phyloP scores from a whole-genome alignment of 2,797 vertebrate species.

The Phrynocephalus guinanensis region DNA sequence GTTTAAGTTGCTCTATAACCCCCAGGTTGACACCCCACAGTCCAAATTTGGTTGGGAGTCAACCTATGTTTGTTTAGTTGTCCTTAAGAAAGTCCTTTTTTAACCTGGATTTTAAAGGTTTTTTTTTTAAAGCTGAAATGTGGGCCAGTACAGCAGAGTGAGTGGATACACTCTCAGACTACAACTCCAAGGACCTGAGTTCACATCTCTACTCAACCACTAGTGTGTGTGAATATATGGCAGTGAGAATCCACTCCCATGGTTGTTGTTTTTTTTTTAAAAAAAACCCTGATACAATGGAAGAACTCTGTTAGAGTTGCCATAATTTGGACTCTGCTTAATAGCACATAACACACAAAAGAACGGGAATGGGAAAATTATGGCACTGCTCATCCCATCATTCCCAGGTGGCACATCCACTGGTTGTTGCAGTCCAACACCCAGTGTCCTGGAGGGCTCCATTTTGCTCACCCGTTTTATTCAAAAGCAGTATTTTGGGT shows the following conservation, averaged over 20 bases:
- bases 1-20: not conserved
- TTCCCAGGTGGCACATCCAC: not conserved
- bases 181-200: too few relatives aligned
- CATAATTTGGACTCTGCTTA: too few relatives aligned
- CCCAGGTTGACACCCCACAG: constrained; percentile 28
- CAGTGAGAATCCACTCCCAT: too few relatives aligned
- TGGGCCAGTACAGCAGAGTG: too few relatives aligned
- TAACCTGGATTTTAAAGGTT: rapidly evolving
- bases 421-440: not conserved
- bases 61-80: not conserved
- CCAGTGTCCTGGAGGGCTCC: too few relatives aligned
- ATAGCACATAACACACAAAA: too few relatives aligned
- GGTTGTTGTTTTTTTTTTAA: too few relatives aligned
- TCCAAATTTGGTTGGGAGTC: constrained; percentile 13
- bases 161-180: too few relatives aligned
- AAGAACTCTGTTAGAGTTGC: too few relatives aligned
- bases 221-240: too few relatives aligned
- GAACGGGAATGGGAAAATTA: not conserved
- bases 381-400: not conserved
- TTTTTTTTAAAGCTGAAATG: not conserved
- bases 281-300: too few relatives aligned
- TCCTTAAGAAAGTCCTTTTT: not conserved
- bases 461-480: not conserved
- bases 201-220: too few relatives aligned
- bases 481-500: not conserved